Evolutionary conservation across 2,797 vertebrate genomes (phyloP).

Genomic region (Platyrinchus mystaceus): DNA sequence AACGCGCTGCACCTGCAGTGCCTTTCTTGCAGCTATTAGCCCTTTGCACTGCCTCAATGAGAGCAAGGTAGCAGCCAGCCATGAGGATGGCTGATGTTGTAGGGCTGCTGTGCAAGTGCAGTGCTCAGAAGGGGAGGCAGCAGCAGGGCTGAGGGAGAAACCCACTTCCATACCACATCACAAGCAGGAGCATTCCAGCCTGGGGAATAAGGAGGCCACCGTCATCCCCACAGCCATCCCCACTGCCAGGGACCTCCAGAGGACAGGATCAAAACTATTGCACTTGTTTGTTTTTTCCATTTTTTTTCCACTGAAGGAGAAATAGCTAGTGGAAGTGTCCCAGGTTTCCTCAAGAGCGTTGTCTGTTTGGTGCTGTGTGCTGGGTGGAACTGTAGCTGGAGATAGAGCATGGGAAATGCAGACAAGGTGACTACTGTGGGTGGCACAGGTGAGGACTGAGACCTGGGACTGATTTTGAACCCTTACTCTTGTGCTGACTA

Average conservation of each 20-base stretch:
- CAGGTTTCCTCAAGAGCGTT: neutral
- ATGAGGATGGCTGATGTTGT: fast-evolving
- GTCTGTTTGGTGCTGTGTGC: neutral
- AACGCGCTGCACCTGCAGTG: neutral
- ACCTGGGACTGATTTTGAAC: fast-evolving
- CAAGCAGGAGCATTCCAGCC: neutral
- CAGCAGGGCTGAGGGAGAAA: neutral
- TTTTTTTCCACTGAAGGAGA: neutral
- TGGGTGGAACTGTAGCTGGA: neutral
- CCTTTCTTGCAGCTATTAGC: neutral
- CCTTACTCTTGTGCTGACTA: neutral
- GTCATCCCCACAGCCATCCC: neutral
- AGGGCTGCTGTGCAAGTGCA: neutral
- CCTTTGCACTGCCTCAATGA: neutral
- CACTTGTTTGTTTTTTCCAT: neutral
- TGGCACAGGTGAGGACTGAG: neutral
- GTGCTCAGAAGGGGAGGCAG: neutral
- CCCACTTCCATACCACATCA: neutral
- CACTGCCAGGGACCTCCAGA: neutral
- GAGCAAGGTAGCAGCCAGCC: neutral
- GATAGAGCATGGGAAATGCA: neutral
- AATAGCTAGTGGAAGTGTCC: neutral
- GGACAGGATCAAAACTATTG: neutral
- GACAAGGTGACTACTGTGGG: neutral
- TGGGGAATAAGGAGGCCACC: neutral